Evolutionary conservation across 2,113 vertebrate species (phyloP), one percentile per base, ranked within the genome.

Genomic region (Catharus fuscescens): DNA sequence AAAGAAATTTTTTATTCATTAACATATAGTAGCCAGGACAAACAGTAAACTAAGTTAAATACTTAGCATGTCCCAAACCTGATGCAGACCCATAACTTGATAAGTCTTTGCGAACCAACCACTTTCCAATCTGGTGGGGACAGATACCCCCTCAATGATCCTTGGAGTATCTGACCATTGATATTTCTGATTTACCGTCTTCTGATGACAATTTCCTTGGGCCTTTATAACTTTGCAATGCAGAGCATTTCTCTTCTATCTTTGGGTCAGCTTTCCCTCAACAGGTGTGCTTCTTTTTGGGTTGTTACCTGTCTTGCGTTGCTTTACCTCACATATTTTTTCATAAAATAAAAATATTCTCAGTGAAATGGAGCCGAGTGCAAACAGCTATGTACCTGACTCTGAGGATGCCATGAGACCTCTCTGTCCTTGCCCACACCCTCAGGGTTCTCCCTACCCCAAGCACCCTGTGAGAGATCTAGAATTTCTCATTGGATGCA

Each of bases 331-430:
- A 40, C 1, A 2, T 25, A 15, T 24, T 69, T 80, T 57, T 44
- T 80, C 36, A 57, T 14, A 57, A 45, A 79, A 60, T 42, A 42
- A 70, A 7, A 44, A 44, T 25, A 47, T n/a, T 31, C 11, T 48
- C 28, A 40, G 50, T 23, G 45, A 90, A 88, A 69, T 25, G n/a
- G 8, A 82, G 6, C 1, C 0, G 2, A 61, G 6, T 16, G 10
- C 1, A 17, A 66, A 29, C 6, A 57, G 24, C 2, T 1, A 0
- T 36, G 3, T 80, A 24, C 6, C 26, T 12, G 12, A 18, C 9
- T 9, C 18, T 52, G 38, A 56, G 8, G 10, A 3, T 28, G 8
- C 10, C 21, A 25, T 12, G 4, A 18, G 5, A 61, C 25, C 8
- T 69, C 6, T 14, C 5, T 31, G 21, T 56, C 9, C 16, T 70